Base-by-base conservation (phyloP, 2,113 vertebrate species). In the Hydropotes inermis region DNA sequence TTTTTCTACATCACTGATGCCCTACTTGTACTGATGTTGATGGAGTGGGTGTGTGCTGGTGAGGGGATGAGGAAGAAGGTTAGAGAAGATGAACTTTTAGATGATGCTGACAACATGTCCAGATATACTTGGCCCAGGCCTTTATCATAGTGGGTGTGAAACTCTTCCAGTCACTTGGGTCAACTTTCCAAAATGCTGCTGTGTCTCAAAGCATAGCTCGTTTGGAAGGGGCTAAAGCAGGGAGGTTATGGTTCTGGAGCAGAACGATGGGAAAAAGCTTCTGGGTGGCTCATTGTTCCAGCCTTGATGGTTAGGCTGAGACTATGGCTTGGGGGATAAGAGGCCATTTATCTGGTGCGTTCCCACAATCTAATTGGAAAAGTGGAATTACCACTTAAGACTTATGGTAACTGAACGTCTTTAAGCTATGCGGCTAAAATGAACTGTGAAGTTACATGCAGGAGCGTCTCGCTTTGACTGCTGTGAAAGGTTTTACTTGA, bases 351-450 rank as follows among this genome's bases (percentile, higher is more conserved):
- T 97, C 98, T 98, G 97, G 94, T 89, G 58, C 60, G 7, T 98
- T 98, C 98, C 90, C 96, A 90, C 95, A 98, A 39, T 98, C 97
- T 98, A 99, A 99, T 98, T 98, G 98, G 98, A 99, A 98, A 98
- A 98, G 98, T 96, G 91, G 98, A 98, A 99, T 98, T 98, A 95
- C 98, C 95, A 98, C 98, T 99, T 98, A 98, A 96, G 99, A 98
- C 92, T 61, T 97, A 99, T 98, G 98, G 79, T 57, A 83, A 97
- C 79, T 92, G 97, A 96, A 52, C 78, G 23, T 98, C 97, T 98
- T 98, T 94, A 98, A 98, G 98, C 97, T 58, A 97, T 82, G 98
- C 97, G 98, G 91, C 93, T 97, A 97, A 98, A 98, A 98, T 52
- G 95, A 98, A 95, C 98, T 97, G 94, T 27, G 95, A 95, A 98